Percentiles rank a stretch among this genome's conserved stretches.
Evolutionary conservation across 2,113 vertebrate species (phyloP).

Genomic region (Pycnonotus jocosus): DNA sequence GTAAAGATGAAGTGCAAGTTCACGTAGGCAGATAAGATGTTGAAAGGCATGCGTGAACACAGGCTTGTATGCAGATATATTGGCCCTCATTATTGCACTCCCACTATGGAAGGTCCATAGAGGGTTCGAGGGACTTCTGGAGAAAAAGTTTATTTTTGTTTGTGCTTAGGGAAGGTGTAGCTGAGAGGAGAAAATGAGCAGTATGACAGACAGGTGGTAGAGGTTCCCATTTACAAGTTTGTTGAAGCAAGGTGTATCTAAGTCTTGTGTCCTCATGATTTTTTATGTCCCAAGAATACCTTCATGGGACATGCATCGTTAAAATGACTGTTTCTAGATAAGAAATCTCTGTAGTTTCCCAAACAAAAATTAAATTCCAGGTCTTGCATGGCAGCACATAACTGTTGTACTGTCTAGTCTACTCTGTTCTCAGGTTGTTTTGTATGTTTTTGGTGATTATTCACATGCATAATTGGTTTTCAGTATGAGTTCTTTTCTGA

Average conservation of each 20-base stretch:
- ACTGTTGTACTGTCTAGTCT: neutral
- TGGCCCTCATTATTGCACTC: neutral
- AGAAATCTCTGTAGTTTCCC: neutral
- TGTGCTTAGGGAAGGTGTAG: neutral
- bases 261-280: neutral
- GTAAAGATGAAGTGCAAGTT: neutral
- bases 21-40: neutral
- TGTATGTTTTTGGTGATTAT: neutral
- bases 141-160: neutral
- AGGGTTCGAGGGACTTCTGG: neutral
- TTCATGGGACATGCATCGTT: neutral
- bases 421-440: neutral
- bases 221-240: neutral
- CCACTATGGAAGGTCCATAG: neutral
- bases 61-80: neutral
- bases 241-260: neutral
- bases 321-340: neutral
- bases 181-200: neutral
- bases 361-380: neutral
- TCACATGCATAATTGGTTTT: neutral
- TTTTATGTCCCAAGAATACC: neutral
- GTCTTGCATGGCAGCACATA: neutral
- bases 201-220: neutral
- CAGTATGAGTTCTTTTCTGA: neutral
- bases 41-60: neutral